These are phyloP conservation scores for Cremastinae sp. DNA, from an alignment of 2,888 invertebrate genomes.

Conservation along the genomic window DNA sequence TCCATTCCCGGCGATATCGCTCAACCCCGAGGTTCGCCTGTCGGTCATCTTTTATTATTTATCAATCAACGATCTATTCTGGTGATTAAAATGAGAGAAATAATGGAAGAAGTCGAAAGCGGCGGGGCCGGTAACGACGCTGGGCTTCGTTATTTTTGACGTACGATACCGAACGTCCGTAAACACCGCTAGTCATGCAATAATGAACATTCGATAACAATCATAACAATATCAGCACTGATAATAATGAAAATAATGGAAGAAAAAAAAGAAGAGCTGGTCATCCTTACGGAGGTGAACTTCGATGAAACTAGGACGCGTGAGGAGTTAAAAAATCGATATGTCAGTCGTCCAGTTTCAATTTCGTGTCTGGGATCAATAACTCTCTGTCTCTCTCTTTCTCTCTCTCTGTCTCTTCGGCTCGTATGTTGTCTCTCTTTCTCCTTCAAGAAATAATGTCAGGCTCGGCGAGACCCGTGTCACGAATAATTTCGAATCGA, in stretches of 20 bases:
- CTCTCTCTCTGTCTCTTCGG: background rate
- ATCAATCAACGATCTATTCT: too few relatives aligned
- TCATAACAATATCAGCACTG: background rate
- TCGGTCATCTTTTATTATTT: too few relatives aligned
- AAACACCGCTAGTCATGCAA: too few relatives aligned
- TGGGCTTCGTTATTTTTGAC: too few relatives aligned
- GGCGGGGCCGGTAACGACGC: too few relatives aligned
- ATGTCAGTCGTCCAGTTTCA: slow-evolving; percentile 74
- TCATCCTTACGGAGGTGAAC: slow-evolving; percentile 68
- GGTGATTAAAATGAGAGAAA: too few relatives aligned
- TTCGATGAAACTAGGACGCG: slow-evolving; percentile 74
- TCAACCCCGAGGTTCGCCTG: too few relatives aligned
- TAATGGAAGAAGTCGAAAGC: too few relatives aligned
- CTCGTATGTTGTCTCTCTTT: background rate
- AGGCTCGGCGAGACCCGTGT: slow-evolving; percentile 28
- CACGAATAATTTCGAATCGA: slow-evolving; percentile 29
- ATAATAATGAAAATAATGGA: background rate
- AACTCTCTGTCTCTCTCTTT: slow-evolving; percentile 34
- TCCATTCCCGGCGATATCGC: too few relatives aligned
- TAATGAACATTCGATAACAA: too few relatives aligned
- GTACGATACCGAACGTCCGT: too few relatives aligned
- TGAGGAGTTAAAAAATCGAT: slow-evolving; percentile 69
- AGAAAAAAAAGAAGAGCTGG: slow-evolving; percentile 2
- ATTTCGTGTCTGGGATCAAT: slow-evolving; percentile 72
- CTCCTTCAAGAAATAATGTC: too few relatives aligned